These are phyloP conservation scores for Alethe diademata DNA, from an alignment of 2,113 vertebrate species.

Conservation along the genomic window DNA sequence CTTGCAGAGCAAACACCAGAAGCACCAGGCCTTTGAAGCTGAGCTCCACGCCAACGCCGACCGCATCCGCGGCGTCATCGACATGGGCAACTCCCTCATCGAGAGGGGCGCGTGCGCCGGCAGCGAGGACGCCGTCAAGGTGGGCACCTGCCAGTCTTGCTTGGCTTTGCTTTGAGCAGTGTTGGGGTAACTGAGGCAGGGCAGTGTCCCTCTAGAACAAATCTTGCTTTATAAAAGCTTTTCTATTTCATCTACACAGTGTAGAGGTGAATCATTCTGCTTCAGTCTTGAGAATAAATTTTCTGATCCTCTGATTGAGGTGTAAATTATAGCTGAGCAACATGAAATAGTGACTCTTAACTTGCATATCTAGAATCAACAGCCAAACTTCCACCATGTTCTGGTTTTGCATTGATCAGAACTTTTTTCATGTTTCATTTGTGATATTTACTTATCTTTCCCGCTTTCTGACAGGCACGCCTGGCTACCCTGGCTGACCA, in stretches of 20 bases:
- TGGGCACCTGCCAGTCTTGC: not conserved
- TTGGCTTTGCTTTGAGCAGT: not conserved
- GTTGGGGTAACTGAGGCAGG: not conserved
- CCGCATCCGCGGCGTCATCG: conserved; percentile 93
- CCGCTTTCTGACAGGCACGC: conserved; percentile 74
- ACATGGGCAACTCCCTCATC: conserved; percentile 94
- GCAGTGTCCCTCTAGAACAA: not conserved
- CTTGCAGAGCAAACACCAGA: conserved; percentile 96
- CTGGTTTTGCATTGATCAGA: not conserved
- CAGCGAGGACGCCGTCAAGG: conserved; percentile 97
- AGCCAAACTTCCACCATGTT: not conserved
- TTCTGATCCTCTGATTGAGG: not conserved
- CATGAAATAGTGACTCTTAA: not conserved
- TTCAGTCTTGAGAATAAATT: rapidly evolving
- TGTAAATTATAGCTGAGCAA: not conserved
- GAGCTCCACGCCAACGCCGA: conserved; percentile 97
- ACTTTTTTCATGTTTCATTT: not conserved
- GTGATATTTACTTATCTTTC: not conserved
- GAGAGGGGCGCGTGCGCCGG: conserved; percentile 94
- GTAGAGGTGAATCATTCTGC: not conserved
- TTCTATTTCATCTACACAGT: rapidly evolving
- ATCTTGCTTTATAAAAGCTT: not conserved
- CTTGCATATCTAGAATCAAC: not conserved
- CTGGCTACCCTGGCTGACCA: conserved; percentile 92
- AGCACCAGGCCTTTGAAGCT: conserved; percentile 96